Evolutionary conservation across 2,797 vertebrate species (phyloP).

Genomic region (Melanotaenia trifasciata): DNA sequence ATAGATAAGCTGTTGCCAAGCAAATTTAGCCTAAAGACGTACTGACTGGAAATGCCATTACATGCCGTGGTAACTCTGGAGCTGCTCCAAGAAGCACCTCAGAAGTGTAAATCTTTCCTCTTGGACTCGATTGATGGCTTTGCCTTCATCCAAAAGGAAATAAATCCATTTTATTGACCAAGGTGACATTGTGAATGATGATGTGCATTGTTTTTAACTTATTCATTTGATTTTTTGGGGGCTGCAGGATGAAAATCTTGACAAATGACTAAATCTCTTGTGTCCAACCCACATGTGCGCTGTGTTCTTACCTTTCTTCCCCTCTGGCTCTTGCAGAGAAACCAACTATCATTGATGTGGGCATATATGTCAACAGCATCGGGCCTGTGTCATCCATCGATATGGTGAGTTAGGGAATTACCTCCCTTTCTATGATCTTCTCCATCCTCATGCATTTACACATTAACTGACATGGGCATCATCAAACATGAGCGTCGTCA

Average conservation of each 20-base stretch:
- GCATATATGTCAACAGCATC: slow-evolving; percentile 98
- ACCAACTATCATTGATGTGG: slow-evolving; percentile 94
- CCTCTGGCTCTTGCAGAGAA: slow-evolving; percentile 87
- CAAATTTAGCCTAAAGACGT: slow-evolving; percentile 42
- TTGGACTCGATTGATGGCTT: slow-evolving; percentile 19
- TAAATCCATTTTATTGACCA: slow-evolving; percentile 7
- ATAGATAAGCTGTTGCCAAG: slow-evolving; percentile 37
- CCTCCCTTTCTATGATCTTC: neutral
- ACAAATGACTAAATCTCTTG: slow-evolving; percentile 23
- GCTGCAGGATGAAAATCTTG: slow-evolving; percentile 19
- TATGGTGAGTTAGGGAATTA: slow-evolving; percentile 88
- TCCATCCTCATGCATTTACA: slow-evolving; percentile 6
- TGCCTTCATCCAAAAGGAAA: slow-evolving; percentile 10
- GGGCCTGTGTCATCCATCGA: slow-evolving; percentile 98
- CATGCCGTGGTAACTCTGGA: slow-evolving; percentile 61
- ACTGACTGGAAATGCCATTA: slow-evolving; percentile 58
- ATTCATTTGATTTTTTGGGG: slow-evolving; percentile 17
- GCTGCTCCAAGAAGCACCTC: slow-evolving; percentile 47
- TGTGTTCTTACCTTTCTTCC: slow-evolving; percentile 32
- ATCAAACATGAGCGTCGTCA: slow-evolving; percentile 23
- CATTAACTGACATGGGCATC: slow-evolving; percentile 12
- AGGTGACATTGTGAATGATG: slow-evolving; percentile 47
- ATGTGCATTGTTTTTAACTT: slow-evolving; percentile 31
- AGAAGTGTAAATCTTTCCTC: slow-evolving; percentile 20
- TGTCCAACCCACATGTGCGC: slow-evolving; percentile 23